These are phyloP conservation scores for Micrastur ruficollis DNA, from an alignment of 2,797 vertebrate genomes.

Conservation along the genomic window DNA sequence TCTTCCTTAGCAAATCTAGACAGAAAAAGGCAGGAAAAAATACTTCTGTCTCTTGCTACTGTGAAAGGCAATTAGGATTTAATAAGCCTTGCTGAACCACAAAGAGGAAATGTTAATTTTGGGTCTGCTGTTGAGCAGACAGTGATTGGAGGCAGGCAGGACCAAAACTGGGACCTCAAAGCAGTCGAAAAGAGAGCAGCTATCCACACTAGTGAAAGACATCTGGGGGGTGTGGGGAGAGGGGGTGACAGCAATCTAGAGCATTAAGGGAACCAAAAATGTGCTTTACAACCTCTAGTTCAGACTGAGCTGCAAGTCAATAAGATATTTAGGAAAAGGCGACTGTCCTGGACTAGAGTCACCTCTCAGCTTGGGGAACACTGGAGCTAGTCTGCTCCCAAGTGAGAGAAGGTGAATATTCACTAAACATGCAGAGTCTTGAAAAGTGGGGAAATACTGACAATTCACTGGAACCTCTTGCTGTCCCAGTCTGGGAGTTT, in stretches of 20 bases:
- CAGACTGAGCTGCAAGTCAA: not conserved
- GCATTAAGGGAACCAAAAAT: not conserved
- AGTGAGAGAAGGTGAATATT: not conserved
- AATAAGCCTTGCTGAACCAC: not conserved
- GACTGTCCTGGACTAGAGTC: not conserved
- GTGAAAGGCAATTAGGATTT: not conserved
- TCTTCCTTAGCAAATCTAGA: not conserved
- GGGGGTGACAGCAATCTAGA: accelerated
- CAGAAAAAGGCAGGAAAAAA: not conserved
- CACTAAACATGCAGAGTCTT: accelerated
- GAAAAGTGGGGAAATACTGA: not conserved
- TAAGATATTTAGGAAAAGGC: not conserved
- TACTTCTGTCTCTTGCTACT: not conserved
- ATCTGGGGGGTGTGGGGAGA: accelerated
- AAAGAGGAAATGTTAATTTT: not conserved
- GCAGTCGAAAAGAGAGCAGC: not conserved
- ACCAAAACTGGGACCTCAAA: not conserved
- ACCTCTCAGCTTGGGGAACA: not conserved
- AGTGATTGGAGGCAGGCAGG: not conserved
- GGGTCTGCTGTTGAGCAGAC: not conserved
- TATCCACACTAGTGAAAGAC: not conserved
- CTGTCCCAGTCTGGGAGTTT: not conserved
- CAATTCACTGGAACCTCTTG: not conserved
- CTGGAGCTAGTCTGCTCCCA: not conserved
- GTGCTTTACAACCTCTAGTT: not conserved